phyloP scores from a whole-genome alignment of 35 echinoderm and acorn worm genomes.

The Chiridota heheva region DNA sequence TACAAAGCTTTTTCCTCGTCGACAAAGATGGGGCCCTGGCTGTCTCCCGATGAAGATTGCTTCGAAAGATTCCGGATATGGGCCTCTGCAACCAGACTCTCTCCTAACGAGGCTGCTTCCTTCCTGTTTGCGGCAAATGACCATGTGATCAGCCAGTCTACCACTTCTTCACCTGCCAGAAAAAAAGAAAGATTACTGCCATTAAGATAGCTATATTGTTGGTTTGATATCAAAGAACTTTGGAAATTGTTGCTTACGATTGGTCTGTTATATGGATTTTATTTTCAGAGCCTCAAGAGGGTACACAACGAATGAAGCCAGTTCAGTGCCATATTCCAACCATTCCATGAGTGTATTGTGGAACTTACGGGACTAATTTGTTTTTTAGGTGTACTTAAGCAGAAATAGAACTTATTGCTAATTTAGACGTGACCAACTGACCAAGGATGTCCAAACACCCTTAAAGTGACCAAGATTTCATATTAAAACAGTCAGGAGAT shows the following conservation, averaged over 20 bases:
- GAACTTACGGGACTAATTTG: too few relatives aligned
- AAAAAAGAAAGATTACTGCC: conserved; percentile 28
- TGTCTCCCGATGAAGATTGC: neutral
- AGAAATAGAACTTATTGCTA: too few relatives aligned
- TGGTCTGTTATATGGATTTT: neutral
- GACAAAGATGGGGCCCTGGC: conserved; percentile 26
- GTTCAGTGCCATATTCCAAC: too few relatives aligned
- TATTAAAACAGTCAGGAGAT: too few relatives aligned
- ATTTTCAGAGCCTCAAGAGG: too few relatives aligned
- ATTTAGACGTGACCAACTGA: too few relatives aligned
- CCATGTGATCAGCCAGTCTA: conserved; percentile 86
- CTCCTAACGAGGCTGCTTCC: conserved; percentile 46
- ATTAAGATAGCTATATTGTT: neutral
- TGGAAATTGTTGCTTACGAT: neutral
- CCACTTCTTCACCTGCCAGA: conserved; percentile 52
- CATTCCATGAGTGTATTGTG: too few relatives aligned
- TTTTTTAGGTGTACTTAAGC: too few relatives aligned
- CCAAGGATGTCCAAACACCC: too few relatives aligned
- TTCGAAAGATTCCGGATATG: conserved; percentile 69
- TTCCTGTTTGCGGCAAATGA: conserved; percentile 62
- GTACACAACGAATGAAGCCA: too few relatives aligned
- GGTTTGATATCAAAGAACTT: neutral
- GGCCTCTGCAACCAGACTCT: conserved; percentile 62
- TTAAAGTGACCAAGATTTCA: too few relatives aligned
- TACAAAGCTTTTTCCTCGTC: conserved; percentile 78